Conservation (phyloP, 2,888 invertebrate species). For the Cerceris rybyensis region DNA sequence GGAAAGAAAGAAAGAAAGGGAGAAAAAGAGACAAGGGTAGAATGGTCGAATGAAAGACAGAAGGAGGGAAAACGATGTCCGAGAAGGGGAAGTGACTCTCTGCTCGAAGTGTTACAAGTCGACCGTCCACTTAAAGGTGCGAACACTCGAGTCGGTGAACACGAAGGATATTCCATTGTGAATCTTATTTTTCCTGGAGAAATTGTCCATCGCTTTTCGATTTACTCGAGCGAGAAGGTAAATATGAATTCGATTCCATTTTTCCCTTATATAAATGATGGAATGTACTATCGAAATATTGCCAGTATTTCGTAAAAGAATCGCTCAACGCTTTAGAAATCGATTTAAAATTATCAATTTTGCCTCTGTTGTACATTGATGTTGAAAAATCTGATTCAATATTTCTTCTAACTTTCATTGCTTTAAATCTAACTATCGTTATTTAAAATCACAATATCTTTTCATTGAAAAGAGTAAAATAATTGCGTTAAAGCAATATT, state of each 20-base stretch:
- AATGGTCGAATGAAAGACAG: slow-evolving; percentile 36
- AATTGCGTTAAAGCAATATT: no score
- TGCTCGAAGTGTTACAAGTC: slow-evolving; percentile 47
- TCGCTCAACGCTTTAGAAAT: no score
- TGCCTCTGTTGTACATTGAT: no score
- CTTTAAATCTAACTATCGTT: no score
- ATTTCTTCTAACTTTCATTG: no score
- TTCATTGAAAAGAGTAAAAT: no score
- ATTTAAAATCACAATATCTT: no score
- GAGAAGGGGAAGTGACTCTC: slow-evolving; percentile 41
- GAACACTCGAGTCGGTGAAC: slow-evolving; percentile 35
- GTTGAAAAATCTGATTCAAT: no score
- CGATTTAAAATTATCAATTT: no score
- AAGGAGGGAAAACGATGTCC: slow-evolving; percentile 34
- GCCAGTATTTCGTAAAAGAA: no score
- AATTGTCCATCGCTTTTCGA: neutral
- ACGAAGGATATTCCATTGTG: slow-evolving; percentile 31
- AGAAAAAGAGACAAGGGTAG: slow-evolving; percentile 12
- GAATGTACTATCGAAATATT: no score
- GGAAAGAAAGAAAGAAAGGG: slow-evolving; percentile 22
- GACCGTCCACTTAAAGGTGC: slow-evolving; percentile 33
- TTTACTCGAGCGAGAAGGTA: neutral
- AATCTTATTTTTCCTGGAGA: neutral
- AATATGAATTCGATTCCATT: neutral
- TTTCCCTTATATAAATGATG: no score